Evolutionary conservation across 2,888 invertebrate genomes (phyloP), one percentile per base, ranked within the genome.

Genomic region (Machimus rusticus): DNA sequence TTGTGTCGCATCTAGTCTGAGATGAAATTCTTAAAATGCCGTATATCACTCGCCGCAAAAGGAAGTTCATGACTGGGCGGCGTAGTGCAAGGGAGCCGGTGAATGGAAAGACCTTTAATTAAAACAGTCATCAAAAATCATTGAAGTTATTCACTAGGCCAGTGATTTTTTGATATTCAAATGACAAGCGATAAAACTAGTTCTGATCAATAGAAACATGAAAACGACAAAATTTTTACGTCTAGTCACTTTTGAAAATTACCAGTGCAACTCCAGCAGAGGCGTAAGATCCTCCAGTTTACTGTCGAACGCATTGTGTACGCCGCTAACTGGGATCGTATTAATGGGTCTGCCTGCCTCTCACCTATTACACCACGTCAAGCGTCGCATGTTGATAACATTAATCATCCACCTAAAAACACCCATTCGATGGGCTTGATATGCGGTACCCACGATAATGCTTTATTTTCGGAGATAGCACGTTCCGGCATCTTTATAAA

Each of bases 111-210:
- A 31, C 14, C 51, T 79, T 79, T 79, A 79, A 79, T 79, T 79
- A 79, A 79, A 79, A 79, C 51, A 79, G 79, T 79, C 79, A 79
- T 79, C 79, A 79, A 79, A 79, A 51, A 79, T 79, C 51, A 46
- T 39, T 79, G 78, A 78, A 78, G 78, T 78, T 78, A 78, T 78
- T 39, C 78, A 78, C 19, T 43, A 51, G 46, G 28, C 51, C 79
- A 79, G 51, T 5, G 55, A 31, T 37, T 37, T 46, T 79, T 79
- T 79, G 79, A 79, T 79, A 79, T 79, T 79, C 51, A 51, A 79
- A 79, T 79, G 51, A 8, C 12, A 79, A 31, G 51, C 79, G 28
- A 79, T 79, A 79, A 79, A 79, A 43, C 51, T 28, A 79, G 23
- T 19, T 46, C 51, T 28, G 31, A 28, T 79, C 16, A 79, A 66